These are phyloP conservation scores for Macrostomum cliftonense DNA, from an alignment of 2,888 invertebrate species.

Conservation along the genomic window DNA sequence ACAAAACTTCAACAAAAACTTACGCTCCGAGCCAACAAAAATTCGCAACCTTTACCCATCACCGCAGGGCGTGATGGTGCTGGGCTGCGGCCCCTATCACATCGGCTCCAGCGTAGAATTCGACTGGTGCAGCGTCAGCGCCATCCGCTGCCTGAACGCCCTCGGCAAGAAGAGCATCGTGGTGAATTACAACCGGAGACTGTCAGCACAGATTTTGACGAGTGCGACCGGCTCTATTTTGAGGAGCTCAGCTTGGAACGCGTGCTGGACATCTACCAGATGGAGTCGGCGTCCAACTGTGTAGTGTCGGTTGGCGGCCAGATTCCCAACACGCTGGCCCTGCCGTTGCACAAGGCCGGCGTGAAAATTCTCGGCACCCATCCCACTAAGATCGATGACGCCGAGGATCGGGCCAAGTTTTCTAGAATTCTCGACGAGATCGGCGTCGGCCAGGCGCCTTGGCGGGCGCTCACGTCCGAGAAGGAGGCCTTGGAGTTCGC, in stretches of 20 bases:
- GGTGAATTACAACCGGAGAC: constrained; percentile 30
- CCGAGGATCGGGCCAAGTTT: constrained; percentile 24
- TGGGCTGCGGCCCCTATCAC: constrained; percentile 31
- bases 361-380: constrained; percentile 23
- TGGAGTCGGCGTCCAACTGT: constrained; percentile 19
- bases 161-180: constrained; percentile 22
- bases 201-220: constrained; percentile 31
- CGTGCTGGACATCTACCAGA: constrained; percentile 25
- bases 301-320: constrained; percentile 27
- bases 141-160: constrained; percentile 20
- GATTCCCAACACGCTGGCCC: constrained; percentile 29
- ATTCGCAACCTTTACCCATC: no score
- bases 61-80: constrained; percentile 19
- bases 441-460: constrained; percentile 22
- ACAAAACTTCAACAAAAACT: no score
- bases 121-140: constrained; percentile 29
- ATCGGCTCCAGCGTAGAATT: constrained; percentile 31
- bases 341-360: constrained; percentile 19
- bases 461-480: constrained; percentile 21
- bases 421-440: constrained; percentile 24
- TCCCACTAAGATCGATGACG: constrained; percentile 22
- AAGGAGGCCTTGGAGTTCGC: constrained; percentile 26
- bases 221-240: constrained; percentile 29
- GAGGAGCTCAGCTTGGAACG: constrained; percentile 27
- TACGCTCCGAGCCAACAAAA: no score